Base-by-base conservation (phyloP, 2,888 invertebrate genomes). In the Baronia brevicornis region DNA sequence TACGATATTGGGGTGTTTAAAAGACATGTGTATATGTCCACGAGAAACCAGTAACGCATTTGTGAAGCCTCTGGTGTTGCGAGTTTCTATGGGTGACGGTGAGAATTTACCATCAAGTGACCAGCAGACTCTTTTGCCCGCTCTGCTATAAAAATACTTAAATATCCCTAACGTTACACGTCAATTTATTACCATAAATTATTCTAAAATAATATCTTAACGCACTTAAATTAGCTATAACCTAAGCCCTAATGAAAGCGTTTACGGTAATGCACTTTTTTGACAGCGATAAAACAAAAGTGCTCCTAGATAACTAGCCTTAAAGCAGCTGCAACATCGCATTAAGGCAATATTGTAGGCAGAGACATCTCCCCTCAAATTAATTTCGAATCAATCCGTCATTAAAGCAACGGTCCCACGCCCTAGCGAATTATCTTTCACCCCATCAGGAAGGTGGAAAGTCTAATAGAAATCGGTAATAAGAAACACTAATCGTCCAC, bases 401-500 rank as follows among this genome's bases (percentile, higher is more conserved):
- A 80, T 82, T 78, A 78, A 60, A 58, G 58, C 61, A 62, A 75
- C 75, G 67, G 67, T 78, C 77, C 65, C 78, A 77, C 79, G 78
- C 77, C 77, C 77, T 64, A 54, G 46, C 57, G 67, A 71, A 78
- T 80, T 77, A 77, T 75, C 73, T 75, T 69, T 77, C 75, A 79
- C 79, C 78, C 78, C 75, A 79, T 78, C 74, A 79, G 64, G 60
- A 67, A 74, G 67, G 71, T 74, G 73, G 73, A 77, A 79, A 79
- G 73, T 75, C 70, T 80, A 82, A 80, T 82, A 82, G 82, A 80
- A 80, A 79, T 74, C 77, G 58, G 71, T 74, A 74, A 78, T 80
- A 77, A 78, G 77, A 75, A 78, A 72, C 66, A 60, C 69, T 77
- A 75, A 75, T 79, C 71, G 74, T 64, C 56, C 70, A 65, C 69